Evolutionary conservation across 2,888 invertebrate species (phyloP).

Genomic region (Trimorus sp.): DNA sequence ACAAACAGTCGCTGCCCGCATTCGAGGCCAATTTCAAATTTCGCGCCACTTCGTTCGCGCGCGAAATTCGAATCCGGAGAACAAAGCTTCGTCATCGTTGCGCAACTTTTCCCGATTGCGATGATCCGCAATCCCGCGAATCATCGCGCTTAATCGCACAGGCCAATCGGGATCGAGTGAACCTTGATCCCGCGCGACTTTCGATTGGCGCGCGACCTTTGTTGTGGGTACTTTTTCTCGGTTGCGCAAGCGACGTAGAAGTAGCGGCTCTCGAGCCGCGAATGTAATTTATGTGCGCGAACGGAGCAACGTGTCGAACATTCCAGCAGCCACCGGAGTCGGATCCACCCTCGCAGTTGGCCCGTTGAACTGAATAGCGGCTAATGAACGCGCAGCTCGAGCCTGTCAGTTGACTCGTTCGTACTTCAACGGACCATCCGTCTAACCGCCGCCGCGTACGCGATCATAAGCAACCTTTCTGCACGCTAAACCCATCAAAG

Average conservation of each 20-base stretch:
- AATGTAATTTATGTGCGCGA: conserved; percentile 77
- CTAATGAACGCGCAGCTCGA: conserved; percentile 80
- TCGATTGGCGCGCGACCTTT: conserved; percentile 32
- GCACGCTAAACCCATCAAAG: conserved; percentile 51
- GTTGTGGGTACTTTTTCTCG: conserved; percentile 36
- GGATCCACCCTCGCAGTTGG: conserved; percentile 79
- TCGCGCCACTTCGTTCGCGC: no score
- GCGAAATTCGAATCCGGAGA: no score
- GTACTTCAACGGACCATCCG: conserved; percentile 68
- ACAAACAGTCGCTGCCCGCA: no score
- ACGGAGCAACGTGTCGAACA: conserved; percentile 78
- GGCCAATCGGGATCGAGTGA: conserved; percentile 11
- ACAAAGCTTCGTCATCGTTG: neutral
- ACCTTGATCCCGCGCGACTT: conserved; percentile 17
- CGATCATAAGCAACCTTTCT: conserved; percentile 69
- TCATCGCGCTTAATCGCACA: conserved; percentile 40
- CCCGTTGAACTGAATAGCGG: conserved; percentile 80
- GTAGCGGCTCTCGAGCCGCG: conserved; percentile 67
- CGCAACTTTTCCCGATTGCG: no score
- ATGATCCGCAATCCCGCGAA: conserved; percentile 20
- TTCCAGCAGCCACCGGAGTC: conserved; percentile 75
- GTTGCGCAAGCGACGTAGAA: conserved; percentile 33
- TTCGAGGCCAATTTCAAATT: no score
- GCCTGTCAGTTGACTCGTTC: conserved; percentile 74
- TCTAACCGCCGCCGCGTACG: conserved; percentile 71